Percentiles rank a stretch among this genome's conserved stretches.
Evolutionary conservation across 2,113 vertebrate genomes (phyloP).

Genomic region (Vidua chalybeata): DNA sequence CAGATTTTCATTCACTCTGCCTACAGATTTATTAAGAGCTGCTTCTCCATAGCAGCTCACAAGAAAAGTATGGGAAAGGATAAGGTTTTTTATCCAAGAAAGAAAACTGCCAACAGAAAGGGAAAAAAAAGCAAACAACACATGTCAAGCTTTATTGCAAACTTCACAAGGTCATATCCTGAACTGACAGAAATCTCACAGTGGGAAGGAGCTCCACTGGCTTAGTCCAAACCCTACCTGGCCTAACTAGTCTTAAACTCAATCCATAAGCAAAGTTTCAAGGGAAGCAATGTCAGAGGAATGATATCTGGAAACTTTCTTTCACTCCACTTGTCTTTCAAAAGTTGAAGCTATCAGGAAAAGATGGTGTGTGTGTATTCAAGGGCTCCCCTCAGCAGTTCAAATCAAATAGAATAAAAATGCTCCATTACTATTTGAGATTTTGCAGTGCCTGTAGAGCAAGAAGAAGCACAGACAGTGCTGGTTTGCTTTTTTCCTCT

Average conservation of each 20-base stretch:
- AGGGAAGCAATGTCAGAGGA: slow-evolving; percentile 10
- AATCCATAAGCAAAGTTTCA: background rate
- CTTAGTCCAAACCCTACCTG: background rate
- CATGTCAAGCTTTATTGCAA: background rate
- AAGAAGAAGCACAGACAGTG: background rate
- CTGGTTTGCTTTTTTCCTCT: background rate
- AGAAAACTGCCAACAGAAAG: background rate
- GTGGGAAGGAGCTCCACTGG: background rate
- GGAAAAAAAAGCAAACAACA: background rate
- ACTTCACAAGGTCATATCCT: background rate
- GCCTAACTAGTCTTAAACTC: background rate
- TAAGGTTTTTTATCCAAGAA: background rate
- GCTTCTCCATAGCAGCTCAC: background rate
- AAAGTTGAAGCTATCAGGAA: background rate
- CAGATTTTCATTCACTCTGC: background rate
- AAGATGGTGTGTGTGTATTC: background rate
- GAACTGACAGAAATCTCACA: background rate
- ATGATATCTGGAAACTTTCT: background rate
- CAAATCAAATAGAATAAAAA: background rate
- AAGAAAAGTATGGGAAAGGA: background rate
- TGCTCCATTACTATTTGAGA: background rate
- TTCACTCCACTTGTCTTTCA: background rate
- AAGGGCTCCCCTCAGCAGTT: background rate
- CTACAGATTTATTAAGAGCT: slow-evolving; percentile 12
- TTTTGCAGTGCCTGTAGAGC: background rate